Percentiles rank a stretch among this genome's conserved stretches.
Conservation (phyloP, 2,797 vertebrate genomes). For the Leuciscus waleckii region DNA sequence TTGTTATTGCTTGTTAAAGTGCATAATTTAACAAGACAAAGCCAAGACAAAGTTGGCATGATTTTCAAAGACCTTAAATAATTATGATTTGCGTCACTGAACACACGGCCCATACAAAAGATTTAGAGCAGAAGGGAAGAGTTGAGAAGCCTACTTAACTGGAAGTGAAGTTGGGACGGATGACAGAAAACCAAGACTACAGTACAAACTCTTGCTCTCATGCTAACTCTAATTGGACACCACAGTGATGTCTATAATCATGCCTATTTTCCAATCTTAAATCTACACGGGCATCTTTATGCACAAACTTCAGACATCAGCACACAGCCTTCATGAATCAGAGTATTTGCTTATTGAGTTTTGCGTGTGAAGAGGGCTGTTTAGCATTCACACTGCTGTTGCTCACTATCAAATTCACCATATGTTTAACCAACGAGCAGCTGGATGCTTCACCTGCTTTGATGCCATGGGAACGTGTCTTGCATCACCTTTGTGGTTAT, state of each 20-base stretch:
- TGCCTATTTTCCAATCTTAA: conserved; percentile 31
- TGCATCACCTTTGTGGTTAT: not conserved
- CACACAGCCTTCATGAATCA: not conserved
- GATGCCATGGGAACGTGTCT: conserved; percentile 36
- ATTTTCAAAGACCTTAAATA: conserved; percentile 23
- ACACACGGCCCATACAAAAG: not conserved
- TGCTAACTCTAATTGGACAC: conserved; percentile 7
- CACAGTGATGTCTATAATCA: not conserved
- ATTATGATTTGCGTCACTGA: conserved; percentile 8
- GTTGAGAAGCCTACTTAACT: not conserved
- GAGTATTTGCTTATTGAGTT: conserved; percentile 4
- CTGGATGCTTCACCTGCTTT: conserved; percentile 23
- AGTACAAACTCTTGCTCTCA: not conserved
- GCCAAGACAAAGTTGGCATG: conserved; percentile 8
- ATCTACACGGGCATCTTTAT: conserved; percentile 1
- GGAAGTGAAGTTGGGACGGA: not conserved
- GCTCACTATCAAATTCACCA: conserved; percentile 19
- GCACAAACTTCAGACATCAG: conserved; percentile 14
- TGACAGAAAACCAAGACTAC: conserved; percentile 10
- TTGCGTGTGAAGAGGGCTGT: conserved; percentile 25
- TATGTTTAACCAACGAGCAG: conserved; percentile 37
- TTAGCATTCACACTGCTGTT: conserved; percentile 30
- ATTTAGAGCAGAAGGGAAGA: conserved; percentile 1
- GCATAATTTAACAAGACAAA: not conserved
- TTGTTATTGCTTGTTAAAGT: not conserved